Evolutionary conservation across 1,140 invertebrate genomes (phyloP).

Genomic region (Drosophila fuyamai): DNA sequence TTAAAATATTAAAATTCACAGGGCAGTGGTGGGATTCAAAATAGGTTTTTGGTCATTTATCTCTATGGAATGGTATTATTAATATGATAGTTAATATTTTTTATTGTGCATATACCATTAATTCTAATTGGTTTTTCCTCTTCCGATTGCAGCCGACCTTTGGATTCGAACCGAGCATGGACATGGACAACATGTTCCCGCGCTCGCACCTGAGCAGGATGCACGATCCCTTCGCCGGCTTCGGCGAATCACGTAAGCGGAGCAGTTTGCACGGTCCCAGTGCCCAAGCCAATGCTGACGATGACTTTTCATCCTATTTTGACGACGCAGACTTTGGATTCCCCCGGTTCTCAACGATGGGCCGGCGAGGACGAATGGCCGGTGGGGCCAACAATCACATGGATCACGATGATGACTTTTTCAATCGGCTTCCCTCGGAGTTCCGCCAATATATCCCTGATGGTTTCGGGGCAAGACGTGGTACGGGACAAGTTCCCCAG

Average conservation of each 20-base stretch:
- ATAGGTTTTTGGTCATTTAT: too few species aligned
- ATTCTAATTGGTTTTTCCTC: slow-evolving; percentile 2
- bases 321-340: slow-evolving; percentile 84
- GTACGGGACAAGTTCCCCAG: slow-evolving; percentile 60
- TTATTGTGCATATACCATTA: too few species aligned
- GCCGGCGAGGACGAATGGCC: slow-evolving; percentile 73
- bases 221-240: slow-evolving; percentile 85
- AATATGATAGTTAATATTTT: too few species aligned
- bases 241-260: slow-evolving; percentile 86
- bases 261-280: slow-evolving; percentile 84
- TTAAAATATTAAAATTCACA: neutral
- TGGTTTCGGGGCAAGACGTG: slow-evolving; percentile 85
- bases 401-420: slow-evolving; percentile 85
- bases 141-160: slow-evolving; percentile 61
- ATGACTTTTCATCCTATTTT: slow-evolving; percentile 80
- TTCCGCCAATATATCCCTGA: slow-evolving; percentile 87
- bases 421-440: slow-evolving; percentile 87
- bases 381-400: slow-evolving; percentile 55
- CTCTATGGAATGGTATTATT: too few species aligned
- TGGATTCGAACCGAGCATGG: slow-evolving; percentile 84
- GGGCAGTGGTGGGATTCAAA: too few species aligned
- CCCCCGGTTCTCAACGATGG: slow-evolving; percentile 77
- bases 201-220: slow-evolving; percentile 84
- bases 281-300: slow-evolving; percentile 53
- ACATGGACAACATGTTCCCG: slow-evolving; percentile 81